These are phyloP conservation scores for Cryptoprocta ferox DNA, from an alignment of 2,797 vertebrate genomes.

Conservation along the genomic window DNA sequence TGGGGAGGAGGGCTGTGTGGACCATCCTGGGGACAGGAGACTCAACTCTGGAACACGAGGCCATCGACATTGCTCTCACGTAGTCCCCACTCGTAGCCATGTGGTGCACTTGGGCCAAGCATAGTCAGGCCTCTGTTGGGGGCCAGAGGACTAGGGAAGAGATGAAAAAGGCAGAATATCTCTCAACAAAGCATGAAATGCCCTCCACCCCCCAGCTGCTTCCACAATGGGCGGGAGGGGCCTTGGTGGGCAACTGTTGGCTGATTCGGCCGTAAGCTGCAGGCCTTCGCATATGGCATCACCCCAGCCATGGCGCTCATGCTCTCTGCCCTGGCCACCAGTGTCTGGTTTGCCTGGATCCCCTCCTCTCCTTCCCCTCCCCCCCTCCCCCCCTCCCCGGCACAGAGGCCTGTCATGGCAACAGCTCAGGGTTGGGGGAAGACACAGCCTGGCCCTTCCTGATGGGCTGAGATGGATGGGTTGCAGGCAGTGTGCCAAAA, in stretches of 20 bases:
- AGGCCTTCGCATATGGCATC: constrained; percentile 62
- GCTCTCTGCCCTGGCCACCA: constrained; percentile 44
- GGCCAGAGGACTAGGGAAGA: constrained; percentile 25
- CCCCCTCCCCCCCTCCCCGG: neutral
- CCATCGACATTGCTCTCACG: constrained; percentile 47
- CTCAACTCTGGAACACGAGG: neutral
- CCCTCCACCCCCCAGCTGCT: constrained; percentile 62
- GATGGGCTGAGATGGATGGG: constrained; percentile 29
- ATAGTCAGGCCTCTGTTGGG: constrained; percentile 52
- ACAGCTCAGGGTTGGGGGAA: constrained; percentile 5
- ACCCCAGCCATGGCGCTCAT: constrained; percentile 25
- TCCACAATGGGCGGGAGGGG: constrained; percentile 18
- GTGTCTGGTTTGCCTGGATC: constrained; percentile 5
- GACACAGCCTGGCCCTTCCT: neutral
- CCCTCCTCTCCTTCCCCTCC: too few species aligned
- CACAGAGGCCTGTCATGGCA: constrained; percentile 26
- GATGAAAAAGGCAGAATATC: constrained; percentile 46
- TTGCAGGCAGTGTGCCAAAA: neutral
- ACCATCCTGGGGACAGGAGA: neutral
- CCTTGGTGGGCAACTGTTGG: neutral
- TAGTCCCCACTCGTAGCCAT: neutral
- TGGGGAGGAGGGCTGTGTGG: neutral
- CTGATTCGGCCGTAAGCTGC: neutral
- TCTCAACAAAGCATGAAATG: constrained; percentile 56
- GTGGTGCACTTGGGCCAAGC: neutral